Conservation (phyloP, 1,140 invertebrate genomes). For the Coenobita brevimanus region DNA sequence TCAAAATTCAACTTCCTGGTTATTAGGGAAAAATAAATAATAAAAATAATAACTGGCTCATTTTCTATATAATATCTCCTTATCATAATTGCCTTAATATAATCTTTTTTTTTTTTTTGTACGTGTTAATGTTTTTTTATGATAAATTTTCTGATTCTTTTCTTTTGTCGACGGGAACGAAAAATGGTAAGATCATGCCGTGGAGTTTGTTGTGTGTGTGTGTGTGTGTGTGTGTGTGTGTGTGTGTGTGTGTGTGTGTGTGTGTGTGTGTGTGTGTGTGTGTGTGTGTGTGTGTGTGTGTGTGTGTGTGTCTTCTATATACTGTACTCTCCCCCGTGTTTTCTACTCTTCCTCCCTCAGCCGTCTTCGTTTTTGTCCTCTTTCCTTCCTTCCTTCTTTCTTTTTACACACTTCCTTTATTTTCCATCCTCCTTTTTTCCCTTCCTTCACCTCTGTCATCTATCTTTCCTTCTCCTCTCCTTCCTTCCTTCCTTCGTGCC, state of each 20-base stretch:
- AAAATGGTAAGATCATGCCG: too few relatives aligned
- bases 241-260: too few relatives aligned
- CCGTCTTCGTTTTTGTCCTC: constrained; percentile 4
- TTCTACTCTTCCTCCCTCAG: neutral
- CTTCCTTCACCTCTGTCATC: neutral
- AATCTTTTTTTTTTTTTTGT: too few relatives aligned
- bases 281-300: neutral
- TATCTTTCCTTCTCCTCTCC: too few relatives aligned
- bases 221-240: too few relatives aligned
- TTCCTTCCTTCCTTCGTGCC: neutral
- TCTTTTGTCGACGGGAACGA: too few relatives aligned
- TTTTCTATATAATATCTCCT: neutral
- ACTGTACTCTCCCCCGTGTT: neutral
- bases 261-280: neutral
- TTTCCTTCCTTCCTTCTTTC: neutral
- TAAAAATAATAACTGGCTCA: neutral
- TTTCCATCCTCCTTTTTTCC: neutral
- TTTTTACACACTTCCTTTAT: neutral
- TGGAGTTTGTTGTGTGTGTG: too few relatives aligned
- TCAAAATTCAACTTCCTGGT: neutral
- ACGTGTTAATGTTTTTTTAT: too few relatives aligned
- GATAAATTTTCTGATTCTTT: too few relatives aligned
- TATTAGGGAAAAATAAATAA: neutral
- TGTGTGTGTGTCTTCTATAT: neutral
- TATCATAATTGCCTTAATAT: neutral